These are phyloP conservation scores for Herminia tarsipennalis DNA, from an alignment of 2,888 invertebrate genomes.

Conservation along the genomic window DNA sequence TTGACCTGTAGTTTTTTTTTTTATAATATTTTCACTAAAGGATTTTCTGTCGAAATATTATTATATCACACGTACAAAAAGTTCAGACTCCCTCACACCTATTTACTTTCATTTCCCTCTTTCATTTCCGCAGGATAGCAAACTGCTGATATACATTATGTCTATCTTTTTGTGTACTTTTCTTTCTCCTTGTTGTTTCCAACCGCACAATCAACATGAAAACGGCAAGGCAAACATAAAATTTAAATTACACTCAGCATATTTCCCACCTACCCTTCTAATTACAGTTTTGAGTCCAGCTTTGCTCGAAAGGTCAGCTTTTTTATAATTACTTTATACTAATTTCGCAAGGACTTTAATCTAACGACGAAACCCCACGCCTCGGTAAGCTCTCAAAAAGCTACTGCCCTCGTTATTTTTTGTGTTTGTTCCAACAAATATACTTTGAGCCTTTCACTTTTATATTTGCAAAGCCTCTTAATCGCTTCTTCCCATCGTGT, in stretches of 20 bases:
- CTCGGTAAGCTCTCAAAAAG: neutral
- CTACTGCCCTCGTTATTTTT: too few relatives aligned
- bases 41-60: too few relatives aligned
- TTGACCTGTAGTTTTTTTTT: too few relatives aligned
- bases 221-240: neutral
- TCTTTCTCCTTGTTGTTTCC: neutral
- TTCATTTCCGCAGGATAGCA: neutral
- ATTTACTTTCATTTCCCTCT: neutral
- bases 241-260: conserved; percentile 5
- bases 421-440: too few relatives aligned
- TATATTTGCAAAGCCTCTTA: too few relatives aligned
- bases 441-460: too few relatives aligned
- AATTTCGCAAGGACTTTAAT: conserved; percentile 2
- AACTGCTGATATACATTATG: neutral
- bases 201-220: neutral
- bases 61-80: neutral
- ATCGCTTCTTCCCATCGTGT: too few relatives aligned
- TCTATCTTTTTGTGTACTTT: neutral
- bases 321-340: conserved; percentile 4
- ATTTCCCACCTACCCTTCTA: neutral
- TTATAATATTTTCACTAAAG: too few relatives aligned
- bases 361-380: neutral
- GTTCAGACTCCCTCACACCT: neutral
- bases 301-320: neutral
- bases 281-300: neutral